Percentiles rank a stretch among this genome's conserved stretches.
Evolutionary conservation across 2,888 invertebrate species (phyloP).

Genomic region (Philereme transversata): DNA sequence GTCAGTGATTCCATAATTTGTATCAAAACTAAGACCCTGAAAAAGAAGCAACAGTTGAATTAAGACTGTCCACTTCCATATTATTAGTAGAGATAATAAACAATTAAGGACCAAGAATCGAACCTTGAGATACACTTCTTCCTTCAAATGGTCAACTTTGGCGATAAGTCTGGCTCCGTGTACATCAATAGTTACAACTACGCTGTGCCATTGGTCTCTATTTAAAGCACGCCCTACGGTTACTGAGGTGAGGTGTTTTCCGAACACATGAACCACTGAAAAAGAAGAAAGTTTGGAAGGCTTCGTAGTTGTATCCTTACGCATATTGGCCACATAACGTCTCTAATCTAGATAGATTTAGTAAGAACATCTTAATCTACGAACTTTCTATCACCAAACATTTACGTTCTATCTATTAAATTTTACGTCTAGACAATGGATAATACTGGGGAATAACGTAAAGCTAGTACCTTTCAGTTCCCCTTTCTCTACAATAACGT

Average conservation of each 20-base stretch:
- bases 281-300: constrained; percentile 22
- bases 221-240: constrained; percentile 95
- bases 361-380: too few species aligned
- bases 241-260: constrained; percentile 91
- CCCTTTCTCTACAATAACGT: constrained; percentile 96
- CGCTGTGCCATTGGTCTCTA: constrained; percentile 95
- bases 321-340: too few species aligned
- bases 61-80: constrained; percentile 4
- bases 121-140: constrained; percentile 90
- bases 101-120: constrained; percentile 7
- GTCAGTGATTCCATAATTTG: constrained; percentile 93
- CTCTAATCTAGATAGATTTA: too few species aligned
- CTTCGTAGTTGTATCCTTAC: too few species aligned
- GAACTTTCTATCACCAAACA: too few species aligned
- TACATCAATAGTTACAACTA: constrained; percentile 93
- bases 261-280: constrained; percentile 94
- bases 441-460: too few species aligned
- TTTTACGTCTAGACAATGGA: too few species aligned
- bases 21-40: constrained; percentile 90
- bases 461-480: constrained; percentile 87
- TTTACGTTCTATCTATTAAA: too few species aligned
- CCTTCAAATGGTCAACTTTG: constrained; percentile 92
- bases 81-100: constrained; percentile 16
- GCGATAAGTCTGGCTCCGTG: constrained; percentile 93
- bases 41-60: constrained; percentile 39